Base-by-base conservation (phyloP, 2,113 vertebrate species). In the Origma solitaria region DNA sequence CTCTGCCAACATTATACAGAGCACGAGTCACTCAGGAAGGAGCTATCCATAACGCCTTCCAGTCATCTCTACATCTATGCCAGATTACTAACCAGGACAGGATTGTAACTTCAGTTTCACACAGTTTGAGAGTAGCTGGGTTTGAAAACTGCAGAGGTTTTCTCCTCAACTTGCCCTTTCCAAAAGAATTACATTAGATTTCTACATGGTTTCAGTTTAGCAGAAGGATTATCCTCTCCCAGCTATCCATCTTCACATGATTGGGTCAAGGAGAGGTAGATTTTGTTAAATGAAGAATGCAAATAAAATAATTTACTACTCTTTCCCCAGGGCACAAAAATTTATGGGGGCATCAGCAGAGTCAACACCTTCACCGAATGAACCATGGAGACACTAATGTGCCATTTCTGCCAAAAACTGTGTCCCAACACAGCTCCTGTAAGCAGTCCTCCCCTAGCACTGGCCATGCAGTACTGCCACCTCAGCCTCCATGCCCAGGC, bases 401-500 rank as follows among this genome's bases (percentile, higher is more conserved):
- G 50, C 11, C 15, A 7, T 35, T 47, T 35, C 14, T 1, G 0
- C 25, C 86, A 61, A 30, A 35, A 83, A 17, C 0, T 4, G 25
- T 8, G 15, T 57, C n/a, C 45, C 38, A 81, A 6, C 17, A 40
- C 0, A 0, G 22, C 21, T 82, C 5, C 72, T 19, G 15, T 7
- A n/a, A 53, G 30, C 45, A 49, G 57, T 21, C 3, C 24, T 80
- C 11, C 18, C 33, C 6, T 5, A 62, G 64, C 33, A 19, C 35
- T 5, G 0, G 2, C 7, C 61, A 11, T 2, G 31, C 24, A 61
- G 37, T 0, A 1, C 50, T 44, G 58, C 16, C 5, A 10, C 9
- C 42, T 45, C 2, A 0, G 7, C 10, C 47, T 47, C 24, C 27
- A 2, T 6, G 10, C 7, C 62, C 62, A 33, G 31, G 37, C 10